Evolutionary conservation across 2,113 vertebrate genomes (phyloP).

Genomic region (Xenopus borealis): DNA sequence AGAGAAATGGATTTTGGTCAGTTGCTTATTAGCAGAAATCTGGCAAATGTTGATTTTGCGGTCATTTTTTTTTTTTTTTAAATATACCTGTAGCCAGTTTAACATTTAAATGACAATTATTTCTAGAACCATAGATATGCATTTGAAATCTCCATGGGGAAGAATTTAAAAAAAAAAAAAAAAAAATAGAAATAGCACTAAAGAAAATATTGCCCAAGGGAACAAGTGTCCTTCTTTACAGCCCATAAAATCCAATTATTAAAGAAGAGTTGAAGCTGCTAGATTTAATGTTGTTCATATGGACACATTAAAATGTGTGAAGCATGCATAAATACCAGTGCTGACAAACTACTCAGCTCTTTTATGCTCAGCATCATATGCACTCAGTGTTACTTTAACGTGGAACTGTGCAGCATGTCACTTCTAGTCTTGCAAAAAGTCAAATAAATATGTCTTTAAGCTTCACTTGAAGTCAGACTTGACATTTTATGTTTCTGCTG

Average conservation of each 20-base stretch:
- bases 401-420: slow-evolving; percentile 40
- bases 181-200: slow-evolving; percentile 4
- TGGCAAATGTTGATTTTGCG: slow-evolving; percentile 43
- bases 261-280: slow-evolving; percentile 57
- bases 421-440: slow-evolving; percentile 35
- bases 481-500: slow-evolving; percentile 51
- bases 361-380: slow-evolving; percentile 41
- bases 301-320: slow-evolving; percentile 50
- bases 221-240: slow-evolving; percentile 52
- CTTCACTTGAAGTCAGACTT: slow-evolving; percentile 47
- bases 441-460: slow-evolving; percentile 44
- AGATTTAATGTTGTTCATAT: slow-evolving; percentile 57
- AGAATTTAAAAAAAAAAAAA: too few species aligned
- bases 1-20: slow-evolving; percentile 66
- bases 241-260: slow-evolving; percentile 58
- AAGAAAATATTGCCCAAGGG: slow-evolving; percentile 40
- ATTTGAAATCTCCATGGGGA: too few species aligned
- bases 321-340: slow-evolving; percentile 53
- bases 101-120: too few species aligned
- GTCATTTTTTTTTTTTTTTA: too few species aligned
- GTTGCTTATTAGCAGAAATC: slow-evolving; percentile 59
- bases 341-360: slow-evolving; percentile 40
- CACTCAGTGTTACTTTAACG: slow-evolving; percentile 31
- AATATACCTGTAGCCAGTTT: too few species aligned
- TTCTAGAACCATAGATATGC: too few species aligned